A percentile compares a stretch with the other conserved stretches of the same genome.
These are phyloP conservation scores for Crotalus tigris DNA, from an alignment of 2,113 vertebrate genomes.

Conservation along the genomic window DNA sequence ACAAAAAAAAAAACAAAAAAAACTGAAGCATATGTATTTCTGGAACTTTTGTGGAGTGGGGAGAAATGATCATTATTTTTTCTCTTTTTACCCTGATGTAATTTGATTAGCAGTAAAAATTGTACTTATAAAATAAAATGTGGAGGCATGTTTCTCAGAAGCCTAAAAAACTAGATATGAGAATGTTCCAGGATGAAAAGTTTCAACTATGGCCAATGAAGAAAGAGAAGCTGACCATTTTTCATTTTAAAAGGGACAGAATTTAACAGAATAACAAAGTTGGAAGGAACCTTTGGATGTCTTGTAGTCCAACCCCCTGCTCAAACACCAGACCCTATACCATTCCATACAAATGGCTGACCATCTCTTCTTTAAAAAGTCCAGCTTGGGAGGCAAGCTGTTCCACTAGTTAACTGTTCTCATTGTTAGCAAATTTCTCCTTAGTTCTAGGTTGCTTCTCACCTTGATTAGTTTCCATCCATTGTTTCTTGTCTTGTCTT, in stretches of 20 bases:
- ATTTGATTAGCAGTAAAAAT: neutral
- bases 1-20: neutral
- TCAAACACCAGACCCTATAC: no score
- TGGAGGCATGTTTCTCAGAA: neutral
- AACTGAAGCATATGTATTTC: neutral
- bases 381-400: no score
- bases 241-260: neutral
- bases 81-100: neutral
- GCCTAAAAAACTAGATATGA: neutral
- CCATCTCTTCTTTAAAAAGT: no score
- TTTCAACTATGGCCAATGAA: neutral
- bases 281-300: no score
- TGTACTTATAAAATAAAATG: constrained; percentile 11
- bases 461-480: no score
- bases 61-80: neutral
- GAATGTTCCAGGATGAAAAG: neutral
- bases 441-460: no score
- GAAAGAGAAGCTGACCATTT: neutral
- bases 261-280: no score
- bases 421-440: no score
- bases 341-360: no score
- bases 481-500: no score
- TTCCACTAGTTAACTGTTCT: no score
- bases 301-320: no score
- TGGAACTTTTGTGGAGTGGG: rapidly evolving